phyloP scores from a whole-genome alignment of 1,140 invertebrate species.

The Drosophila ironensis region DNA sequence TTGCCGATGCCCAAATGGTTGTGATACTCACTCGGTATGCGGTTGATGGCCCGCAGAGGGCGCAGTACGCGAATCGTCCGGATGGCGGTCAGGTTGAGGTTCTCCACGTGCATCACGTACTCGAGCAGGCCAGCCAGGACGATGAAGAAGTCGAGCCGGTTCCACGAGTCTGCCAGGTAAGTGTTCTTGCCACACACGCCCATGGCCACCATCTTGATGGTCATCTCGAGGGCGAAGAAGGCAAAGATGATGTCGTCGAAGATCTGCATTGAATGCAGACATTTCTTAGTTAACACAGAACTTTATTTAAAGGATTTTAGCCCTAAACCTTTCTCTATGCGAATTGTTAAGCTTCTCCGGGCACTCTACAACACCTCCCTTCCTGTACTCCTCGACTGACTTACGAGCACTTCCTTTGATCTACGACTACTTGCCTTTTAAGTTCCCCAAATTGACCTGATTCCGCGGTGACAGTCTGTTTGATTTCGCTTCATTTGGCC shows the following conservation, averaged over 20 bases:
- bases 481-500: background rate
- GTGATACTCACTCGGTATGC: conserved; percentile 97
- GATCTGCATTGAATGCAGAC: conserved; percentile 85
- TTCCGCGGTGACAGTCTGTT: background rate
- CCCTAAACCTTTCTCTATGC: background rate
- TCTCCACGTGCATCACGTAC: conserved; percentile 97
- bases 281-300: no score
- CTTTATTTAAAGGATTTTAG: background rate
- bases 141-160: conserved; percentile 99
- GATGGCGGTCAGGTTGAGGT: conserved; percentile 99
- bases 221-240: conserved; percentile 98
- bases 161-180: conserved; percentile 99
- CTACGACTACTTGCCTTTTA: no score
- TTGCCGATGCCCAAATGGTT: background rate
- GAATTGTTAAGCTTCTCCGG: no score
- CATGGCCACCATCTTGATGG: conserved; percentile 99
- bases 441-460: no score
- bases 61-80: conserved; percentile 97
- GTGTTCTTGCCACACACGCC: conserved; percentile 97
- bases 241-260: conserved; percentile 99
- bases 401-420: no score
- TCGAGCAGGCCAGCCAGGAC: conserved; percentile 96
- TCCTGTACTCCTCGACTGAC: no score
- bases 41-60: conserved; percentile 98
- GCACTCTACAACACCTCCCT: no score